These are phyloP conservation scores for Gambusia affinis DNA, from an alignment of 2,113 vertebrate species.

Conservation along the genomic window DNA sequence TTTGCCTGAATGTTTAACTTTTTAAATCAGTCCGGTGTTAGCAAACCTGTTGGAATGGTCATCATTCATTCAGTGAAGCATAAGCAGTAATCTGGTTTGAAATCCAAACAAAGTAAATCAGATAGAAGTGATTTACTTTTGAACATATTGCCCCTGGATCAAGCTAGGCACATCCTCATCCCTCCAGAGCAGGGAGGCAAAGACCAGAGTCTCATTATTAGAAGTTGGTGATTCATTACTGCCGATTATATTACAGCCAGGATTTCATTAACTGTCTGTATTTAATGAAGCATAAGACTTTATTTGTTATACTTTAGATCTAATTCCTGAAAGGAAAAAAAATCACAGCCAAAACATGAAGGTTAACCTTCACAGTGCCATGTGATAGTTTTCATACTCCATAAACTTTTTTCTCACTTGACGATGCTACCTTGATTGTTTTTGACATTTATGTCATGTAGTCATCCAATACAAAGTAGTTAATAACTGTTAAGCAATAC, in stretches of 20 bases:
- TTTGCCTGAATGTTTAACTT: not conserved
- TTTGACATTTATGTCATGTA: too few relatives aligned
- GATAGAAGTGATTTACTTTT: not conserved
- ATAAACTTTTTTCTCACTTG: not conserved
- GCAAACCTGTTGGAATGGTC: not conserved
- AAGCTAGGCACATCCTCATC: too few relatives aligned
- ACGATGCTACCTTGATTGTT: too few relatives aligned
- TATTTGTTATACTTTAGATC: not conserved
- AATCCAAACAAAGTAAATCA: conserved; percentile 1
- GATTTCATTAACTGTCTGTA: not conserved
- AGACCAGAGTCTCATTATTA: not conserved
- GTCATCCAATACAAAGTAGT: too few relatives aligned
- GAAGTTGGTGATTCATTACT: not conserved
- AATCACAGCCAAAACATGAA: not conserved
- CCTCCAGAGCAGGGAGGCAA: not conserved
- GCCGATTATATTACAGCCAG: not conserved
- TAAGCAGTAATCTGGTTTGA: not conserved
- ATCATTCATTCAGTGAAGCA: not conserved
- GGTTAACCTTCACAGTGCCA: not conserved
- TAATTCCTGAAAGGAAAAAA: not conserved
- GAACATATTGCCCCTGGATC: not conserved
- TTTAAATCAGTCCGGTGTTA: not conserved
- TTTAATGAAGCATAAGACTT: not conserved
- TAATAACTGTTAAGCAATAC: too few relatives aligned
- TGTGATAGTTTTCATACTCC: not conserved